These are phyloP conservation scores for Lamellibrachia satsuma DNA, from an alignment of 2,888 invertebrate genomes.

Conservation along the genomic window DNA sequence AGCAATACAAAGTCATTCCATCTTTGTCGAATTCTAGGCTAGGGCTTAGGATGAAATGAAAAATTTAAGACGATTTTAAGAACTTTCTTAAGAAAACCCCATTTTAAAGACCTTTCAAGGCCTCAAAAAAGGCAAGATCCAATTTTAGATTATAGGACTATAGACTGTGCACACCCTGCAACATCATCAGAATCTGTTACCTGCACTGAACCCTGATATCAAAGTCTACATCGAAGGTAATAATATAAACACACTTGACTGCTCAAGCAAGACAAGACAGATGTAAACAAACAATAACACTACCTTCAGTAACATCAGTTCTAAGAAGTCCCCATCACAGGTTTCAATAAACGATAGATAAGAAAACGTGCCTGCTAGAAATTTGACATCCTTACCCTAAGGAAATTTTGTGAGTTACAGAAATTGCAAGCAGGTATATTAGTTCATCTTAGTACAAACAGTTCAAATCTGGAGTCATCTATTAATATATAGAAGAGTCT, in stretches of 20 bases:
- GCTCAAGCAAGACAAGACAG: not conserved
- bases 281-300: not conserved
- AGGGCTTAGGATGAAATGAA: too few relatives aligned
- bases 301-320: not conserved
- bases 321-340: not conserved
- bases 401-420: not conserved
- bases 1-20: too few relatives aligned
- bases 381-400: not conserved
- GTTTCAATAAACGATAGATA: not conserved
- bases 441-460: constrained; percentile 1
- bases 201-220: not conserved
- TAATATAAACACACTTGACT: not conserved
- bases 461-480: not conserved
- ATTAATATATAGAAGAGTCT: not conserved
- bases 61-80: too few relatives aligned
- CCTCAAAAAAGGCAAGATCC: too few relatives aligned
- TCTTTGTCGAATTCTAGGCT: too few relatives aligned
- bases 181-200: not conserved
- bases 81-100: too few relatives aligned
- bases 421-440: not conserved
- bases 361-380: not conserved
- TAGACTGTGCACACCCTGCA: not conserved
- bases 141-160: too few relatives aligned
- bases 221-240: not conserved
- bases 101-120: too few relatives aligned